Conservation (phyloP, 2,888 invertebrate genomes). For the Matsumyia berberina region DNA sequence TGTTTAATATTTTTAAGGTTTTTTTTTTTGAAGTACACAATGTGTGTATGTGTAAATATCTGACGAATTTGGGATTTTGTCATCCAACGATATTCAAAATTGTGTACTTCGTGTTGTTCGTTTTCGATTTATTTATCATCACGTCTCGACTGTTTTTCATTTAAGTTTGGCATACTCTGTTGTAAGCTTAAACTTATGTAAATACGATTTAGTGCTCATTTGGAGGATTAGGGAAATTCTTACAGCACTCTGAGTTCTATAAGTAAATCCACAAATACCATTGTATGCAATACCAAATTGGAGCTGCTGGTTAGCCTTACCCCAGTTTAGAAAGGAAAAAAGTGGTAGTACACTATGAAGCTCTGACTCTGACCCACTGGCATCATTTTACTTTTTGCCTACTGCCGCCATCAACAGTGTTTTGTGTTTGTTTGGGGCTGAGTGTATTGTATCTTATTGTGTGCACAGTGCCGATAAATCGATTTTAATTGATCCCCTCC, state of each 20-base stretch:
- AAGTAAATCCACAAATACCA: conserved; percentile 28
- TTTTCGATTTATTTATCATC: conserved; percentile 26
- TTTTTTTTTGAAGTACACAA: too few species aligned
- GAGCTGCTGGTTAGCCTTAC: conserved; percentile 76
- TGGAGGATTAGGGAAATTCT: conserved; percentile 41
- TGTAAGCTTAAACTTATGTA: conserved; percentile 39
- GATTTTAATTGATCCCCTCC: conserved; percentile 51
- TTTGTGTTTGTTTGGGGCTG: conserved; percentile 11
- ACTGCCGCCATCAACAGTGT: conserved; percentile 54
- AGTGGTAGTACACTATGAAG: conserved; percentile 57
- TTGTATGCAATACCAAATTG: conserved; percentile 55
- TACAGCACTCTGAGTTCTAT: conserved; percentile 32
- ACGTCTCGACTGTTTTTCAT: conserved; percentile 25
- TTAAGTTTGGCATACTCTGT: conserved; percentile 31
- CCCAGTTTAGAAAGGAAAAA: conserved; percentile 59
- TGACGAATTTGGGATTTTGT: conserved; percentile 38
- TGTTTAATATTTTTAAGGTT: conserved; percentile 14
- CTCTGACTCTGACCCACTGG: conserved; percentile 83
- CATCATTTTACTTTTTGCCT: conserved; percentile 80
- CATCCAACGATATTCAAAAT: conserved; percentile 33
- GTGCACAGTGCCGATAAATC: conserved; percentile 58
- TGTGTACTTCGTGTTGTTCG: conserved; percentile 37
- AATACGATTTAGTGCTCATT: conserved; percentile 23
- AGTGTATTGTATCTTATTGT: conserved; percentile 58
- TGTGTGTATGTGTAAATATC: background rate